Conservation (phyloP, 2,113 vertebrate species). For the Sylvietta virens region DNA sequence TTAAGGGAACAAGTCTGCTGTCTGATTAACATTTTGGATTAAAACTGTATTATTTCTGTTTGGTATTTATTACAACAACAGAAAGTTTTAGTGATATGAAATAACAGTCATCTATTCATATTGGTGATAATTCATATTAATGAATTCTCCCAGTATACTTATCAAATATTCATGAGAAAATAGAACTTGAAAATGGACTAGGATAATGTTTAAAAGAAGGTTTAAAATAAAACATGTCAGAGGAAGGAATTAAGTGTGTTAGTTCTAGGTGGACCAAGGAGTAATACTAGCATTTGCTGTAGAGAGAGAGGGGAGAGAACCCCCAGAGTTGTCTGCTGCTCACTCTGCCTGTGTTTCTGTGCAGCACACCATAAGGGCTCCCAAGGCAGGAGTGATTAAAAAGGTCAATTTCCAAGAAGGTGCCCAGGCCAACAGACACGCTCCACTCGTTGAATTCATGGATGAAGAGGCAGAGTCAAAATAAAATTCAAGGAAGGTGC, state of each 20-base stretch:
- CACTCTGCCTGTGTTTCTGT: not conserved
- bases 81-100: not conserved
- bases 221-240: not conserved
- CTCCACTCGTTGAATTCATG: slow-evolving; percentile 81
- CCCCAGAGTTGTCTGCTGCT: not conserved
- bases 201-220: not conserved
- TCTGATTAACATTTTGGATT: not conserved
- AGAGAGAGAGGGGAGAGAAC: not conserved
- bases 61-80: not conserved
- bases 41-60: not conserved
- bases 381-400: slow-evolving; percentile 86
- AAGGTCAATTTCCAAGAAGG: slow-evolving; percentile 90
- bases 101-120: not conserved
- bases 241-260: not conserved
- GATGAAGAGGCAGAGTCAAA: slow-evolving; percentile 70
- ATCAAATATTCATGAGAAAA: not conserved
- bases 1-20: not conserved
- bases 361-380: slow-evolving; percentile 90
- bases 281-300: not conserved
- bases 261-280: not conserved
- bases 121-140: not conserved
- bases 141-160: no score
- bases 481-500: slow-evolving; percentile 23
- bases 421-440: slow-evolving; percentile 85
- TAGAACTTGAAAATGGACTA: not conserved